These are phyloP conservation scores for Leptinotarsa rubiginosa DNA, from an alignment of 2,888 invertebrate species.

Conservation along the genomic window DNA sequence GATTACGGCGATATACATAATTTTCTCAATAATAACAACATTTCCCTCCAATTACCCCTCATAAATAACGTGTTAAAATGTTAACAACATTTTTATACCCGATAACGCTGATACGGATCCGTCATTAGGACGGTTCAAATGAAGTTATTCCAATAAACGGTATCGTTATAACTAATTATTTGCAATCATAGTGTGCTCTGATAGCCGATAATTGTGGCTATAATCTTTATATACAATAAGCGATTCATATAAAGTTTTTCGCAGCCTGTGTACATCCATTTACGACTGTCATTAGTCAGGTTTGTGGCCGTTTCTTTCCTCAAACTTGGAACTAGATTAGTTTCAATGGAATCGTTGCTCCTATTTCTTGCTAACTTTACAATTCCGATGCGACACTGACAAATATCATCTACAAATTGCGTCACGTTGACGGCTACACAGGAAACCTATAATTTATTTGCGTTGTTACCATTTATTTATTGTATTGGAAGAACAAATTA, in stretches of 20 bases:
- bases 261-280: constrained; percentile 26
- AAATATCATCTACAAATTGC: constrained; percentile 41
- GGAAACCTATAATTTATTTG: constrained; percentile 40
- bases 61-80: constrained; percentile 48
- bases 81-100: constrained; percentile 45
- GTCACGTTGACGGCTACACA: constrained; percentile 26
- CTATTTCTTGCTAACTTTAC: constrained; percentile 28
- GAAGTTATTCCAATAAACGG: constrained; percentile 48
- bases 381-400: constrained; percentile 37
- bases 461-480: constrained; percentile 40
- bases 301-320: constrained; percentile 38
- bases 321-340: constrained; percentile 52
- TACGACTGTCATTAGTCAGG: constrained; percentile 27
- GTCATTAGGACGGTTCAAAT: constrained; percentile 36
- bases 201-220: constrained; percentile 50
- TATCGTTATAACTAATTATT: constrained; percentile 47
- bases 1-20: constrained; percentile 32
- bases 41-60: constrained; percentile 41
- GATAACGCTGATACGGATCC: constrained; percentile 23
- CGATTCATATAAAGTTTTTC: constrained; percentile 50
- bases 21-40: constrained; percentile 33
- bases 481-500: constrained; percentile 36
- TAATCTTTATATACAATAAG: constrained; percentile 52
- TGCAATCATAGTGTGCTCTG: constrained; percentile 46
- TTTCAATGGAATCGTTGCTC: constrained; percentile 46